Percentiles rank a stretch among this genome's conserved stretches.
These are phyloP conservation scores for Nipponia nippon DNA, from an alignment of 2,113 vertebrate genomes.

Conservation along the genomic window DNA sequence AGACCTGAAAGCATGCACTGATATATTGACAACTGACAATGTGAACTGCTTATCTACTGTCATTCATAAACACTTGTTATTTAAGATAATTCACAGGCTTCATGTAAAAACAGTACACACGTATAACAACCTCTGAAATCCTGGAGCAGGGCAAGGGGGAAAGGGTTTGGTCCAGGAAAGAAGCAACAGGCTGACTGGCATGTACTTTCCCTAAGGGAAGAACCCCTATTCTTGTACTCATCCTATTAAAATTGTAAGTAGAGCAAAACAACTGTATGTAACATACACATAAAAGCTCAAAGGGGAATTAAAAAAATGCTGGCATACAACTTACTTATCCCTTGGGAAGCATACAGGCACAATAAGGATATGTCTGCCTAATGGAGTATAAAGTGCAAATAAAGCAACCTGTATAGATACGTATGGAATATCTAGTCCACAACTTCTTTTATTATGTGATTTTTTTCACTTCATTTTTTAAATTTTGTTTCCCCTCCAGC, in stretches of 20 bases:
- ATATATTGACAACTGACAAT: neutral
- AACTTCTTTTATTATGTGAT: neutral
- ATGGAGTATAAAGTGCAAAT: neutral
- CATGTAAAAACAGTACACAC: neutral
- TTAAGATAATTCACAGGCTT: neutral
- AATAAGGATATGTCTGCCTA: neutral
- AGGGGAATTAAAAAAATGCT: neutral
- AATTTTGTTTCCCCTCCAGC: neutral
- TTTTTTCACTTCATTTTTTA: neutral
- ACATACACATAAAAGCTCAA: neutral
- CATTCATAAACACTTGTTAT: neutral
- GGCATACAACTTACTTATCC: neutral
- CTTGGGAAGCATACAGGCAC: neutral
- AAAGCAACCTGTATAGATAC: neutral
- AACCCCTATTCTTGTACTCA: neutral
- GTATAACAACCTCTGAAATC: neutral
- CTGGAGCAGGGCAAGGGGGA: fast-evolving
- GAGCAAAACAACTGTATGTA: neutral
- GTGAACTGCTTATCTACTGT: neutral
- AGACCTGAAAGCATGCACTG: neutral
- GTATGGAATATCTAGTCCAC: too few relatives aligned
- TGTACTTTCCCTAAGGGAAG: neutral
- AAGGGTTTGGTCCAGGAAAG: neutral
- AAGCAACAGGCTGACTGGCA: neutral
- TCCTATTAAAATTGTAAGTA: neutral